A percentile compares a stretch with the other conserved stretches of the same genome.
Conservation (phyloP, 2,888 invertebrate genomes). For the Parasteatoda lunata region DNA sequence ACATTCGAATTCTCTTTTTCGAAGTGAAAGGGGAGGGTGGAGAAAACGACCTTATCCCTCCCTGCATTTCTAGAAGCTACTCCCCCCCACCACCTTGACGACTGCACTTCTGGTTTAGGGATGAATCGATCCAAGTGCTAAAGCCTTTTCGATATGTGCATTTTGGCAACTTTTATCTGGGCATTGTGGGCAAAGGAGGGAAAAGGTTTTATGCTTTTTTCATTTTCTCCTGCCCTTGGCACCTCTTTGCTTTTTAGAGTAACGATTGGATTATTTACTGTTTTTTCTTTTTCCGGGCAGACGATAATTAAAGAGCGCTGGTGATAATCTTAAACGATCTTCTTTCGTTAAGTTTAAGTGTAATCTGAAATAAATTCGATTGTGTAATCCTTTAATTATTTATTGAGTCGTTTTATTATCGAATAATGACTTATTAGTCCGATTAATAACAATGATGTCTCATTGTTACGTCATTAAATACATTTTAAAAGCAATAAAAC, state of each 20-base stretch:
- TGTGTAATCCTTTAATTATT: too few species aligned
- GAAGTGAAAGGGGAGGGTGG: conserved; percentile 12
- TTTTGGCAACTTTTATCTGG: conserved; percentile 31
- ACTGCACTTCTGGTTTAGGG: conserved; percentile 26
- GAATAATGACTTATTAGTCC: too few species aligned
- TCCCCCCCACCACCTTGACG: conserved; percentile 10
- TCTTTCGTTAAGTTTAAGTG: too few species aligned
- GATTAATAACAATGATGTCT: too few species aligned
- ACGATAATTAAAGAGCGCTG: too few species aligned
- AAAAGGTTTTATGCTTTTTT: conserved; percentile 9
- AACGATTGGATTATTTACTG: not conserved
- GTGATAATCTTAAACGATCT: too few species aligned
- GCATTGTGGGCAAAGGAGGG: conserved; percentile 5
- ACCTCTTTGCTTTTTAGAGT: not conserved
- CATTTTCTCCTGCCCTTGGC: not conserved
- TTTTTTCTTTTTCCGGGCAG: not conserved
- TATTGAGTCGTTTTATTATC: too few species aligned
- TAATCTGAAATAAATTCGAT: too few species aligned
- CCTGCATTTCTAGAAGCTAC: not conserved
- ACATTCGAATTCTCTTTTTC: conserved; percentile 31
- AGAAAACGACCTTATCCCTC: not conserved
- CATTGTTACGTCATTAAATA: too few species aligned
- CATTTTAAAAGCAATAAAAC: too few species aligned
- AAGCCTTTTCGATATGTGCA: conserved; percentile 36
- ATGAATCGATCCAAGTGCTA: conserved; percentile 50